Percentiles rank a stretch among this genome's conserved stretches.
Evolutionary conservation across 2,113 vertebrate species (phyloP).

Genomic region (Ciconia stormi): DNA sequence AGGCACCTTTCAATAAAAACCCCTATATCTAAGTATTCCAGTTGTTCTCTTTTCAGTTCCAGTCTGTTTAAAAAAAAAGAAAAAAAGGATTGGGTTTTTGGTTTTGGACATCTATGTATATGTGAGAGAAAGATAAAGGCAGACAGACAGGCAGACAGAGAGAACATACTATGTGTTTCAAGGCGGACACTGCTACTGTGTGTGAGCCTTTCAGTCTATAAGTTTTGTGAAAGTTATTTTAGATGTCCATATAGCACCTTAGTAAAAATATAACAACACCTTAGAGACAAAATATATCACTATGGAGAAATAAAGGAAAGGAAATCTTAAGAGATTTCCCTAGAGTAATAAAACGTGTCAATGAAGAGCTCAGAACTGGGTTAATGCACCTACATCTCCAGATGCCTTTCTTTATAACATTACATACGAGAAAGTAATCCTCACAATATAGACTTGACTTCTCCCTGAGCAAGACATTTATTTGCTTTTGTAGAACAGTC

Average conservation of each 20-base stretch:
- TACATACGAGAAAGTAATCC: background rate
- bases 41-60: background rate
- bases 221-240: background rate
- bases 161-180: background rate
- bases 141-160: background rate
- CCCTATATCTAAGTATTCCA: background rate
- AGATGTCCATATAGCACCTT: background rate
- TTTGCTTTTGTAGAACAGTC: background rate
- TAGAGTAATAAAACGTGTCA: background rate
- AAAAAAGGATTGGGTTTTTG: accelerated
- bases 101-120: background rate
- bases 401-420: background rate
- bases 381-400: background rate
- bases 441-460: background rate
- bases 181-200: background rate
- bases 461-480: background rate
- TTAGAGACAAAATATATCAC: background rate
- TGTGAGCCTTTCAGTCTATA: background rate
- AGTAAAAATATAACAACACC: background rate
- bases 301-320: background rate
- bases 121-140: background rate
- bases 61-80: background rate
- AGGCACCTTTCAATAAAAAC: background rate
- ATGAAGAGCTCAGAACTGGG: background rate
- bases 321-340: background rate